These are phyloP conservation scores for Aphis gossypii DNA, from an alignment of 1,140 invertebrate species.

Conservation along the genomic window DNA sequence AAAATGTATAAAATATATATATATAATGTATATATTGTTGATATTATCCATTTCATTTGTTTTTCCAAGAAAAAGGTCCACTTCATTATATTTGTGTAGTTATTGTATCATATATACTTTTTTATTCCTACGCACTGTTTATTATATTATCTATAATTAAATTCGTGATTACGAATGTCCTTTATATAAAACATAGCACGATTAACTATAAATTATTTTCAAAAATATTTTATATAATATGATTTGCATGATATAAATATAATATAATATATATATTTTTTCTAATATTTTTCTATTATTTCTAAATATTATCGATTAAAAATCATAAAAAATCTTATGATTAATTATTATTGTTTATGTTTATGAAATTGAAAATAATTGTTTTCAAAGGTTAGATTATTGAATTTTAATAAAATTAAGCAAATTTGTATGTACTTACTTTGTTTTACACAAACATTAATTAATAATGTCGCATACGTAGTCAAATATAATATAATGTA, in stretches of 20 bases:
- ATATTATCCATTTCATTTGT: neutral
- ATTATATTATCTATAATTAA: neutral
- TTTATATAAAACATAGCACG: neutral
- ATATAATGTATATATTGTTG: neutral
- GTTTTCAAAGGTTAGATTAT: neutral
- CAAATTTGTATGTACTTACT: neutral
- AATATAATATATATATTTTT: too few relatives aligned
- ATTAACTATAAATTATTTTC: neutral
- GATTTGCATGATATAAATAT: too few relatives aligned
- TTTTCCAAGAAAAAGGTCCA: neutral
- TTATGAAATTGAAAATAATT: too few relatives aligned
- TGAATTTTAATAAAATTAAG: neutral
- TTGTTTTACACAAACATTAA: neutral
- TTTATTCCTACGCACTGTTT: neutral
- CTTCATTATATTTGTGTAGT: neutral
- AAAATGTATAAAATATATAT: neutral
- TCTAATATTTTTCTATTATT: too few relatives aligned
- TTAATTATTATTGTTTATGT: neutral
- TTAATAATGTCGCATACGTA: neutral
- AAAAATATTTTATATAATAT: neutral
- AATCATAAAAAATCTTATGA: accelerated
- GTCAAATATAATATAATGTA: neutral
- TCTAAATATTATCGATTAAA: neutral
- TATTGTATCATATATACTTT: neutral
- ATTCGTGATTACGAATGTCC: neutral